A percentile compares a stretch with the other conserved stretches of the same genome.
Conservation (phyloP, 2,113 vertebrate species). For the Oreotrochilus melanogaster region DNA sequence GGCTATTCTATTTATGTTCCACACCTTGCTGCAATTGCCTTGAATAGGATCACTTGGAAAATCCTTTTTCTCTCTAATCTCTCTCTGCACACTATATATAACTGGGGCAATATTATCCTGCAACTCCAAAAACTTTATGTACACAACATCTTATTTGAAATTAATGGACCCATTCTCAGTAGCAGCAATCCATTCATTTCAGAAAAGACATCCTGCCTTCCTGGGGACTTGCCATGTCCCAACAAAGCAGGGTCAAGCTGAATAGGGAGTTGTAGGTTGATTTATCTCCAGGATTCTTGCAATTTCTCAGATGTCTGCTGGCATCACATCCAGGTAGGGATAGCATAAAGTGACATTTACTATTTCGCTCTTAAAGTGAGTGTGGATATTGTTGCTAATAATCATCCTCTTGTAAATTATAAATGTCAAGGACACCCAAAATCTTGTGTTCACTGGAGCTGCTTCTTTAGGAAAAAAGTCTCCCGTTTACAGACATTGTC, state of each 20-base stretch:
- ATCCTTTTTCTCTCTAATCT: conserved; percentile 54
- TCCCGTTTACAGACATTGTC: not conserved
- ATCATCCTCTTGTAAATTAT: conserved; percentile 70
- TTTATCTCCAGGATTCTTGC: conserved; percentile 40
- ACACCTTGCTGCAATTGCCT: conserved; percentile 71
- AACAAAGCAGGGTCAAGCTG: not conserved
- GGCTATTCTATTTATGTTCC: conserved; percentile 76
- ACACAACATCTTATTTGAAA: conserved; percentile 53
- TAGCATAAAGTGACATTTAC: conserved; percentile 58
- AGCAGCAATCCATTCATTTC: conserved; percentile 62
- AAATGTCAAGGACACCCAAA: conserved; percentile 71
- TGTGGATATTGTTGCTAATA: conserved; percentile 66
- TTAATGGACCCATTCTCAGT: conserved; percentile 67
- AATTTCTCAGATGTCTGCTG: conserved; percentile 50
- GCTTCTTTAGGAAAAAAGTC: not conserved
- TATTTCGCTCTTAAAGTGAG: conserved; percentile 33
- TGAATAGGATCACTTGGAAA: conserved; percentile 69
- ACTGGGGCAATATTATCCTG: conserved; percentile 37
- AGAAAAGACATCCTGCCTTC: not conserved
- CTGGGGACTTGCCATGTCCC: conserved; percentile 4
- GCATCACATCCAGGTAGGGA: conserved; percentile 18
- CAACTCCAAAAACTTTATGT: conserved; percentile 36
- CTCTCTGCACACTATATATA: not conserved
- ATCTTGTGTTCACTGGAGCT: not conserved
- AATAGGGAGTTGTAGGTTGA: not conserved